Percentiles rank a stretch among this genome's conserved stretches.
Evolutionary conservation across 2,888 invertebrate genomes (phyloP).

Genomic region (Synanthedon tipuliformis): DNA sequence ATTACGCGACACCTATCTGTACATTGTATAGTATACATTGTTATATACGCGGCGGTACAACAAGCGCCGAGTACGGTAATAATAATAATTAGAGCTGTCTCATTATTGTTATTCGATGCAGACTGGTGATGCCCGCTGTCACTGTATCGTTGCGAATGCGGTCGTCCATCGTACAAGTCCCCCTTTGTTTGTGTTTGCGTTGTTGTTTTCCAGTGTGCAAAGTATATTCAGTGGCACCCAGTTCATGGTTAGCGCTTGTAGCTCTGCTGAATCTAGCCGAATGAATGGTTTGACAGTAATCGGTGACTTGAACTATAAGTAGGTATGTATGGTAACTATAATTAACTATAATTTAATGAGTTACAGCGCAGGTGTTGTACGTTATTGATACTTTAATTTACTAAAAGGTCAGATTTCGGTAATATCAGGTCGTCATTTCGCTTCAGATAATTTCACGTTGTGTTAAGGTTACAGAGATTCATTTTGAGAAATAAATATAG

Average conservation of each 20-base stretch:
- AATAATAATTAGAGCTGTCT: conserved; percentile 51
- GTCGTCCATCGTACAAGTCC: conserved; percentile 27
- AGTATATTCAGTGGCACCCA: conserved; percentile 9
- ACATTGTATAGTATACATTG: neutral
- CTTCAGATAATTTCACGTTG: no score
- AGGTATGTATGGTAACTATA: no score
- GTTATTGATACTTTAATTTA: no score
- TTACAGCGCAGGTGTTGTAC: no score
- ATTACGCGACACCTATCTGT: conserved; percentile 46
- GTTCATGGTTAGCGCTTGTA: conserved; percentile 5
- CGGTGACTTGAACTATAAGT: no score
- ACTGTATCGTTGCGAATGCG: conserved; percentile 40
- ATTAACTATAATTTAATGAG: no score
- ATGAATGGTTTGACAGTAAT: no score
- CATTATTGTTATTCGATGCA: conserved; percentile 45
- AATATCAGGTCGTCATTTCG: no score
- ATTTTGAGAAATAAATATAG: no score
- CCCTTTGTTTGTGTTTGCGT: conserved; percentile 11
- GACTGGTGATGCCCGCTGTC: conserved; percentile 28
- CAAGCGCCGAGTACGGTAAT: conserved; percentile 38
- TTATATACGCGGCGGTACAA: conserved; percentile 11
- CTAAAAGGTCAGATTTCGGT: no score
- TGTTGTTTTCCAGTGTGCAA: neutral
- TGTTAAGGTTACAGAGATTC: no score
- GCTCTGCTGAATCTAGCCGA: no score